Evolutionary conservation across 2,797 vertebrate genomes (phyloP), one percentile per base, ranked within the genome.

Genomic region (Alectoris magna): DNA sequence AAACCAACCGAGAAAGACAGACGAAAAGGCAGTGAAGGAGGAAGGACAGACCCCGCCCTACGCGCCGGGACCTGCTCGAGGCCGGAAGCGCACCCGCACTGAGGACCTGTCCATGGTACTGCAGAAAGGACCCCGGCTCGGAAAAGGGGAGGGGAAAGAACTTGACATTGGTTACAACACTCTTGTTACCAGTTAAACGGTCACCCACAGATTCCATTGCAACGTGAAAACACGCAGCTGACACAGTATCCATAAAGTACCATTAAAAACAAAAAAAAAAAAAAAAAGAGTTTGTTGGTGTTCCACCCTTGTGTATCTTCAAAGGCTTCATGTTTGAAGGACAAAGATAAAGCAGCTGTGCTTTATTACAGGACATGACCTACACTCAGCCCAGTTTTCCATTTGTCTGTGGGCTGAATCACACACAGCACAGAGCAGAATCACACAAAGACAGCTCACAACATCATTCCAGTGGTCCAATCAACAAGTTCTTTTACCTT

Each of bases 61-160:
- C 2, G 13, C 9, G 18, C 2, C 0, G 6, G 26, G 9, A 22
- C 3, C 6, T 2, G 3, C 36, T 2, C 0, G 11, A 4, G 7
- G 46, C 36, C 15, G 36, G 26, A 26, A 6, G 14, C 0, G 11
- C 2, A 3, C 7, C 5, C 4, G 0, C 11, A 1, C 1, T 31
- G 19, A 2, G 8, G 51, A 71, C 31, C 82, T 88, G 64, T 70
- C 71, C 39, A 4, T 27, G 19, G 78, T 41, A 3, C 87, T 82
- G 53, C 51, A 75, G 13, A 14, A 59, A 11, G 0, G 2, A 4
- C 5, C 5, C 9, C 1, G 4, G 9, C 3, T 8, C 12, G 1
- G 49, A 43, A 6, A 1, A 0, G 2, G 1, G 5, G 4, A 27
- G 6, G 14, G 4, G 5, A 14, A n/a, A 22, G 4, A 6, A 41